These are phyloP conservation scores for Dendrophyllia cribrosa DNA, from an alignment of 64 coral and sea anemone species.

Conservation along the genomic window DNA sequence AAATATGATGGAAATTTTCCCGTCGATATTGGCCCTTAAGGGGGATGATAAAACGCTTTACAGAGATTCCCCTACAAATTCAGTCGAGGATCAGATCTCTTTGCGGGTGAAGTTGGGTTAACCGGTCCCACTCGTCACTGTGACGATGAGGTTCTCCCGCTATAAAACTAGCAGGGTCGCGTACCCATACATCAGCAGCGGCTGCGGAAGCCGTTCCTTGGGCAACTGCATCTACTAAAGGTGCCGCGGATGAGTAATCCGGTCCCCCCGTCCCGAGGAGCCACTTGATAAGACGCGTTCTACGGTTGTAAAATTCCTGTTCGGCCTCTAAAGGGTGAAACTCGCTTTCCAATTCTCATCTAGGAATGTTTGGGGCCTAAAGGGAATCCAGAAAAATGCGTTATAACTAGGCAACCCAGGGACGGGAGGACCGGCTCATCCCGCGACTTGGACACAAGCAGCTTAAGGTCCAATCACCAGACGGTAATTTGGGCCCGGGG, in stretches of 20 bases:
- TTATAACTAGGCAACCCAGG: not conserved
- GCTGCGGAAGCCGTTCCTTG: not conserved
- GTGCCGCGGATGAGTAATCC: not conserved
- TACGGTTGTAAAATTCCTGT: not conserved
- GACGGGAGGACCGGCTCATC: constrained; percentile 45
- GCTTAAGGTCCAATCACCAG: constrained; percentile 28
- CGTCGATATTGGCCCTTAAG: not conserved
- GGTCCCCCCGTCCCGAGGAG: constrained; percentile 21
- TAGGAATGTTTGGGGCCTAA: constrained; percentile 16
- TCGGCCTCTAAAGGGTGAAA: constrained; percentile 21
- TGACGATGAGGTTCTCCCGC: not conserved
- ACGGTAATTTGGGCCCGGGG: not conserved
- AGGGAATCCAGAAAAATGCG: not conserved
- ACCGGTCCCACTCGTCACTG: not conserved
- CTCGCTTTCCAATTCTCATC: not conserved
- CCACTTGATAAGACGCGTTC: not conserved
- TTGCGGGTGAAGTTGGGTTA: not conserved
- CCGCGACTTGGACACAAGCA: constrained; percentile 40
- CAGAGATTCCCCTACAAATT: not conserved
- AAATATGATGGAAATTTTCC: not conserved
- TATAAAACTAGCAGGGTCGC: not conserved
- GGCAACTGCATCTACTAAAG: not conserved
- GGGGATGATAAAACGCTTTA: not conserved
- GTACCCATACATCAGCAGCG: not conserved
- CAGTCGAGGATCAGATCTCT: not conserved